Percentiles rank a stretch among this genome's conserved stretches.
Evolutionary conservation across 2,797 vertebrate species (phyloP).

Genomic region (Microtus californicus): DNA sequence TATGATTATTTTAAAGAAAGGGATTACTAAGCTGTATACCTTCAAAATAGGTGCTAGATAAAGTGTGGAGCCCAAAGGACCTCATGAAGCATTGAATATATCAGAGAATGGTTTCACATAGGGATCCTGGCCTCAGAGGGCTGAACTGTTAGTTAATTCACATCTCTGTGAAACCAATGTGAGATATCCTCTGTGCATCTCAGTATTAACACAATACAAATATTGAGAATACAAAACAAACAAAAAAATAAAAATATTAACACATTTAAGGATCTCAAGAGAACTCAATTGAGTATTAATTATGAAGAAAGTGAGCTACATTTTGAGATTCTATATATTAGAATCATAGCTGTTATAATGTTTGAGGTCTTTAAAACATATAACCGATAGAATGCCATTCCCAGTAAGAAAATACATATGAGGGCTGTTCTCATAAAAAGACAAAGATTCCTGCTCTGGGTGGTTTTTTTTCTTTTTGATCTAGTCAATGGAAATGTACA

Average conservation of each 20-base stretch:
- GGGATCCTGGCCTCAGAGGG: neutral
- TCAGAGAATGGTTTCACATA: neutral
- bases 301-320: neutral
- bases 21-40: neutral
- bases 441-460: neutral
- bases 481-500: neutral
- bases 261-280: slow-evolving; percentile 1
- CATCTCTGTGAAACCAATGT: neutral
- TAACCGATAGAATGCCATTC: neutral
- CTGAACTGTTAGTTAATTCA: neutral
- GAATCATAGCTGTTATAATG: neutral
- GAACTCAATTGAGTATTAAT: neutral
- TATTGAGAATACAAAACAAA: neutral
- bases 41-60: neutral
- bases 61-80: neutral
- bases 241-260: neutral
- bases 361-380: neutral
- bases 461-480: neutral
- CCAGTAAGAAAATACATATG: neutral
- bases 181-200: neutral
- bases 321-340: neutral
- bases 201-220: neutral
- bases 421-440: neutral
- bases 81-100: neutral
- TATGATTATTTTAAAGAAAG: neutral